A percentile compares a stretch with the other conserved stretches of the same genome.
Evolutionary conservation across 2,888 invertebrate species (phyloP).

Genomic region (Smittia aterrima): DNA sequence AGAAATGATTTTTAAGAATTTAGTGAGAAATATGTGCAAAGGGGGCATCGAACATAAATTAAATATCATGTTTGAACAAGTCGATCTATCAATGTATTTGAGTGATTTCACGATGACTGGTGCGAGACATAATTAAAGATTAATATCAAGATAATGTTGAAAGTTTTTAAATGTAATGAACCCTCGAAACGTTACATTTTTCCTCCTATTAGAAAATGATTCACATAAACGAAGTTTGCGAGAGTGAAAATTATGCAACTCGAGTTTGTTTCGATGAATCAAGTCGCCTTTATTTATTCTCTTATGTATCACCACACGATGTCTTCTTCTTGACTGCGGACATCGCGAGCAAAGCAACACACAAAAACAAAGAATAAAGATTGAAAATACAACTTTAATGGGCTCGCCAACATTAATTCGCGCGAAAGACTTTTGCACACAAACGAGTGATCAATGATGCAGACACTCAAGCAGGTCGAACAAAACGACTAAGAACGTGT

Average conservation of each 20-base stretch:
- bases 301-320: neutral
- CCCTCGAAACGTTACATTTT: too few relatives aligned
- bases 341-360: neutral
- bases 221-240: too few relatives aligned
- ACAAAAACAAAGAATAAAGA: neutral
- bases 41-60: too few relatives aligned
- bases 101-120: too few relatives aligned
- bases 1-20: too few relatives aligned
- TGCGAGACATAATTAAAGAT: too few relatives aligned
- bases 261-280: neutral
- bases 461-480: neutral
- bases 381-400: neutral
- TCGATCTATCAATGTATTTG: too few relatives aligned
- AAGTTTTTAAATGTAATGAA: too few relatives aligned
- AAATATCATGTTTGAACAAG: too few relatives aligned
- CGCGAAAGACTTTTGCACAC: neutral
- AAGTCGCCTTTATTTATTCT: neutral
- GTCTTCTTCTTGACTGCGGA: neutral
- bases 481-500: neutral
- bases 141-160: too few relatives aligned
- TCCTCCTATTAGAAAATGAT: too few relatives aligned
- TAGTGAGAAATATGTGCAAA: too few relatives aligned
- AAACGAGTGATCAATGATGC: neutral
- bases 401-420: constrained; percentile 3
- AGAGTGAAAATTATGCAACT: constrained; percentile 24